Evolutionary conservation across 2,888 invertebrate species (phyloP).

Genomic region (Keiferia lycopersicella): DNA sequence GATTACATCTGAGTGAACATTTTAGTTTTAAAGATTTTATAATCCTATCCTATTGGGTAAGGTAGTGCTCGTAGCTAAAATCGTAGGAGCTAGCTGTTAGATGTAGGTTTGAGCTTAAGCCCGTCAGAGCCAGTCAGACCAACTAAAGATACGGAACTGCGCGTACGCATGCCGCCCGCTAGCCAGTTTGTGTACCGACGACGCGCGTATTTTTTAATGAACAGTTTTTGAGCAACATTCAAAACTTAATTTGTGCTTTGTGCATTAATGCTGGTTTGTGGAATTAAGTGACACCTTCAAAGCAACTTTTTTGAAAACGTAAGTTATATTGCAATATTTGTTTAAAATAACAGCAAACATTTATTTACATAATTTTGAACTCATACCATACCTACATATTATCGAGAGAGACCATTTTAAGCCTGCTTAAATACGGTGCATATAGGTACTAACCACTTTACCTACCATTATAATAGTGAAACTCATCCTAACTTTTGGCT

Average conservation of each 20-base stretch:
- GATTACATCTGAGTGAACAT: too few relatives aligned
- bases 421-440: too few relatives aligned
- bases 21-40: too few relatives aligned
- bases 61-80: background rate
- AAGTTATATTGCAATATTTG: background rate
- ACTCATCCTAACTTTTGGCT: too few relatives aligned
- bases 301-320: background rate
- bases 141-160: slow-evolving; percentile 16
- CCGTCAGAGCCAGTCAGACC: background rate
- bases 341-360: background rate
- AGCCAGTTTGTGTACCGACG: background rate
- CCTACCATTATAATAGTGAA: too few relatives aligned
- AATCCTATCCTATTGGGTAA: too few relatives aligned
- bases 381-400: too few relatives aligned
- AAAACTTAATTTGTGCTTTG: background rate
- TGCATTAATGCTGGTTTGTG: background rate
- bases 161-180: slow-evolving; percentile 17
- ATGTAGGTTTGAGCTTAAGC: background rate
- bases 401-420: too few relatives aligned
- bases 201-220: slow-evolving; percentile 6
- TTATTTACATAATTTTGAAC: too few relatives aligned
- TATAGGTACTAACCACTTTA: too few relatives aligned
- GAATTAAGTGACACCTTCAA: background rate
- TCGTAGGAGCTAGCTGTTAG: background rate
- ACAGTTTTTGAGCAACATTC: background rate